Base-by-base conservation (phyloP, 1,140 invertebrate genomes). In the Drosophila santomea region DNA sequence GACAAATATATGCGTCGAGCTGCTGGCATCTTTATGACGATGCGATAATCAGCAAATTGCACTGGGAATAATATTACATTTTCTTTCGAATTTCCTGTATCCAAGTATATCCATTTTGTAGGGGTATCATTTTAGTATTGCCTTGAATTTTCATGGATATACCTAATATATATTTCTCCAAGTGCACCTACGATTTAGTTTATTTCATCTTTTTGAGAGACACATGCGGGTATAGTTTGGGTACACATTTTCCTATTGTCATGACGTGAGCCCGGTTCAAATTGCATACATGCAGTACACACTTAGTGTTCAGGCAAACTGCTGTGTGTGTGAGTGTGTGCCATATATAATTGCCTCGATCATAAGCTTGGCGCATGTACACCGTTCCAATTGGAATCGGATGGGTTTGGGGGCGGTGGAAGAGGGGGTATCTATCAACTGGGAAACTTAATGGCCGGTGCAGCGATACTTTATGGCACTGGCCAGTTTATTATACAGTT, bases 331-430 rank as follows among this genome's bases (percentile, higher is more conserved):
- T 64, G 61, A 78, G 56, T 85, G 47, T 74, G 25, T 64, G 57
- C 35, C 61, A 86, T 54, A 82, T 80, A 89, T 89, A 89, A 88
- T 88, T 88, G 84, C 51, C 80, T 66, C 78, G 83, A 88, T 88
- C 83, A 88, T 88, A 88, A 89, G 80, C 60, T 73, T 45, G 62
- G 47, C 75, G 80, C 83, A 83, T 86, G 84, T 67, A 79, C 82
- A 72, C 45, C 44, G 41, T 43, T 57, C 38, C 20, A 57, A 69
- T 36, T 47, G 50, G 48, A 57, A 69, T 44, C 63, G 38, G 48
- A 20, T 64, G 63, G 56, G 32, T 28, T 28, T 20, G 61, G 39
- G 25, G 48, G 66, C 3, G 17, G 28, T 25, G 39, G 28, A 17
- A 10, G 36, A 12, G 14, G 39, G 35, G 48, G 78, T 32, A 10